Evolutionary conservation across 1,140 invertebrate species (phyloP).

Genomic region (Bathynomus jamesi): DNA sequence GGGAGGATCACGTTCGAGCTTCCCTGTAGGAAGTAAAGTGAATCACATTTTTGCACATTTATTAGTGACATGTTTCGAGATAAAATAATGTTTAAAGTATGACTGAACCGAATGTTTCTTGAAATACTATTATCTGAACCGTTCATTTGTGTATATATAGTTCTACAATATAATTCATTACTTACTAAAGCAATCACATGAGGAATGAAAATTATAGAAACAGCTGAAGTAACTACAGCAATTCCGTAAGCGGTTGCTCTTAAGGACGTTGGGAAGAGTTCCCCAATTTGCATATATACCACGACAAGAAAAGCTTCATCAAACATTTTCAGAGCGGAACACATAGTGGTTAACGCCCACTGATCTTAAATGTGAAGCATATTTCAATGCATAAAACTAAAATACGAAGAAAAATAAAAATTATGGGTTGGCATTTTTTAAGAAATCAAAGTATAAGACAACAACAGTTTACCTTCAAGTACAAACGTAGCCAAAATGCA

Average conservation of each 20-base stretch:
- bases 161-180: not conserved
- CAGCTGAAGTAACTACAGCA: conserved; percentile 13
- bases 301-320: conserved; percentile 18
- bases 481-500: not conserved
- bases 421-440: not conserved
- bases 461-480: not conserved
- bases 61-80: too few species aligned
- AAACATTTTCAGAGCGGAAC: not conserved
- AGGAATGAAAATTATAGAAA: conserved; percentile 9
- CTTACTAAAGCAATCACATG: conserved; percentile 18
- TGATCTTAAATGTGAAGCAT: not conserved
- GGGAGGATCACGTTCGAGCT: conserved; percentile 9
- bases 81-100: not conserved
- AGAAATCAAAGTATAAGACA: not conserved
- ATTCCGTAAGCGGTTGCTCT: conserved; percentile 43
- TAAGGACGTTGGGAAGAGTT: conserved; percentile 46
- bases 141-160: not conserved
- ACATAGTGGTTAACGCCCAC: not conserved
- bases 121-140: not conserved
- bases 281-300: conserved; percentile 46
- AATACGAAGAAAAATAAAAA: too few species aligned
- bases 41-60: too few species aligned
- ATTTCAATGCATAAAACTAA: too few species aligned
- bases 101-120: not conserved
- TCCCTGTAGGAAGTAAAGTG: conserved; percentile 8